Conservation (phyloP, 2,797 vertebrate genomes). For the Helostoma temminkii region DNA sequence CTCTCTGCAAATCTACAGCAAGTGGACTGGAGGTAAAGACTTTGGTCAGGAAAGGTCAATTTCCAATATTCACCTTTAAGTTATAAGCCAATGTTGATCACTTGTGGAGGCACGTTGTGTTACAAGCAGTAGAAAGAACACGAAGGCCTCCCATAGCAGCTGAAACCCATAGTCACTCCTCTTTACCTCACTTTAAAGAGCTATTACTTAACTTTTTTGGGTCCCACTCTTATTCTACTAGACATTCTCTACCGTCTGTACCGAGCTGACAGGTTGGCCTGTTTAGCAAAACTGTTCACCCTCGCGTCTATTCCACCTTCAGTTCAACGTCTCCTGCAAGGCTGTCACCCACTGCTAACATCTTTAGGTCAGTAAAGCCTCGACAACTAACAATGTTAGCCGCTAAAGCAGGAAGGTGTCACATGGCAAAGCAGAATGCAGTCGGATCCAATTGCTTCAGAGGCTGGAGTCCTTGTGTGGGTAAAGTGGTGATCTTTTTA, state of each 20-base stretch:
- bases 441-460: conserved; percentile 38
- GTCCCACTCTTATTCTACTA: conserved; percentile 36
- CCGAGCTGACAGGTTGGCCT: conserved; percentile 51
- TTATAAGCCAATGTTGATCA: conserved; percentile 23
- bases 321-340: conserved; percentile 45
- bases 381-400: conserved; percentile 56
- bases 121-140: conserved; percentile 12
- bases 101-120: conserved; percentile 17
- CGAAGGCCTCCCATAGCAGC: conserved; percentile 29
- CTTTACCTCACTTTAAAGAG: conserved; percentile 57
- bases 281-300: conserved; percentile 45
- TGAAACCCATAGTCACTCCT: conserved; percentile 33
- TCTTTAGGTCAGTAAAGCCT: conserved; percentile 65
- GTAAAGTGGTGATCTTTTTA: conserved; percentile 61
- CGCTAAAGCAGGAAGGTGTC: conserved; percentile 55
- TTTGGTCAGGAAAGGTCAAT: conserved; percentile 15
- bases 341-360: conserved; percentile 51
- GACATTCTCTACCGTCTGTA: conserved; percentile 38
- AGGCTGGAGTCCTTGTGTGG: conserved; percentile 48
- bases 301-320: conserved; percentile 29
- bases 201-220: conserved; percentile 46
- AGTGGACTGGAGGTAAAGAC: conserved; percentile 14
- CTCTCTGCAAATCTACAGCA: conserved; percentile 46
- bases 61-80: conserved; percentile 34
- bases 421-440: conserved; percentile 44